phyloP scores from a whole-genome alignment of 2,888 invertebrate genomes.

The Myathropa florea region DNA sequence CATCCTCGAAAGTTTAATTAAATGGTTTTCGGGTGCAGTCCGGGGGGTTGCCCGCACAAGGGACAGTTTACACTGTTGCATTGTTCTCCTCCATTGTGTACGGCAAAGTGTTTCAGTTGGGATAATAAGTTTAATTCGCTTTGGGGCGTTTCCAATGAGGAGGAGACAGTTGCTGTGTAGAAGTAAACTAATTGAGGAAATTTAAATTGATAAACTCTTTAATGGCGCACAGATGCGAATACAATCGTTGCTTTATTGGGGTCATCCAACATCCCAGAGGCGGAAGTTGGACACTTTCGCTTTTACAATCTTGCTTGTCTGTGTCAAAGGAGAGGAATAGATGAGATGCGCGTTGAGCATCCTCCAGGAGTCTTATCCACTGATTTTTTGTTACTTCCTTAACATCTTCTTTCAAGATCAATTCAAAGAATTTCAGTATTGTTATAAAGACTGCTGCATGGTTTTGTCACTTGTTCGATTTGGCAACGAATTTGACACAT shows the following conservation, averaged over 20 bases:
- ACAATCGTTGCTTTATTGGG: neutral
- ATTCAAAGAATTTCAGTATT: too few species aligned
- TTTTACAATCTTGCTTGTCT: neutral
- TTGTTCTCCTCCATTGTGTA: slow-evolving; percentile 4
- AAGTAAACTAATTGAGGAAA: neutral
- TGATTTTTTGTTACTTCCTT: too few species aligned
- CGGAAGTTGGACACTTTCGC: neutral
- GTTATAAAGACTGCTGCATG: too few species aligned
- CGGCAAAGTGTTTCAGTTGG: neutral
- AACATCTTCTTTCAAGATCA: too few species aligned
- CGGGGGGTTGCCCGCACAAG: neutral
- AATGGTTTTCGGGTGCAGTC: slow-evolving; percentile 13
- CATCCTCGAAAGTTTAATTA: slow-evolving; percentile 51
- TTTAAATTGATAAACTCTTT: slow-evolving; percentile 9
- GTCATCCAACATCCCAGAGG: neutral
- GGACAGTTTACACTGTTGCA: slow-evolving; percentile 5
- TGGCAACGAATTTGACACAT: too few species aligned
- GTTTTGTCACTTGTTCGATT: too few species aligned
- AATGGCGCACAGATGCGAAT: neutral
- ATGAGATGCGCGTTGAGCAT: too few species aligned
- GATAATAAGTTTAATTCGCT: slow-evolving; percentile 12
- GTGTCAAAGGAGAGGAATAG: neutral
- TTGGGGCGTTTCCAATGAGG: neutral
- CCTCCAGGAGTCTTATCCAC: too few species aligned
- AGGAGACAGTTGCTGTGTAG: neutral